These are phyloP conservation scores for Physella acuta DNA, from an alignment of 1,140 invertebrate species.

Conservation along the genomic window DNA sequence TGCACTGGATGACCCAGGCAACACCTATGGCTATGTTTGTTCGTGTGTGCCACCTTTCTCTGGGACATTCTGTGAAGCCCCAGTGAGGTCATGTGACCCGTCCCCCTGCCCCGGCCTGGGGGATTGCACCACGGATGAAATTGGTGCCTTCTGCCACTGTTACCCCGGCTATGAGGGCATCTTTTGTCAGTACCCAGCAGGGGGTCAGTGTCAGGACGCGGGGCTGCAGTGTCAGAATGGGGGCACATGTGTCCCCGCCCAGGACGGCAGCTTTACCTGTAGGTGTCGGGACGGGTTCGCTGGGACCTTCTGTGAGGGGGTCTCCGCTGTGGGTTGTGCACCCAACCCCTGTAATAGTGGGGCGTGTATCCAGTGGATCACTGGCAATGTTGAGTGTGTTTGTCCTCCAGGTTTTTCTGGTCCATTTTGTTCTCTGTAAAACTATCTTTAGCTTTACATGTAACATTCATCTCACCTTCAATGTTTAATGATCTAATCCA, in stretches of 20 bases:
- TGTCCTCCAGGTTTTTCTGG: constrained; percentile 8
- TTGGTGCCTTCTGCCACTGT: constrained; percentile 36
- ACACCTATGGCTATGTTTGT: background rate
- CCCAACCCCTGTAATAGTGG: constrained; percentile 6
- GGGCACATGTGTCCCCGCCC: constrained; percentile 21
- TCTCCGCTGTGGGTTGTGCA: background rate
- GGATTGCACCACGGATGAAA: constrained; percentile 31
- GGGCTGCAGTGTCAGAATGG: constrained; percentile 32
- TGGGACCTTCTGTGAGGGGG: constrained; percentile 9
- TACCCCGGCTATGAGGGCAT: constrained; percentile 30
- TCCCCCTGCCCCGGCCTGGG: constrained; percentile 36
- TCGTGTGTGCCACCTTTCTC: constrained; percentile 7
- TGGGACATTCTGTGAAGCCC: constrained; percentile 32
- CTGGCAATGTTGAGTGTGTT: background rate
- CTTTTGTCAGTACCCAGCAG: constrained; percentile 31
- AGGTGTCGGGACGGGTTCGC: constrained; percentile 27
- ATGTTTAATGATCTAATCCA: too few relatives aligned
- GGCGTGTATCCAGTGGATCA: background rate
- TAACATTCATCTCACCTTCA: too few relatives aligned
- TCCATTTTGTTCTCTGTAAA: background rate
- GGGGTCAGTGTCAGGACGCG: constrained; percentile 2
- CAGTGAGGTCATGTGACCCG: constrained; percentile 30
- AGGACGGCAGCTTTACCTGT: constrained; percentile 11
- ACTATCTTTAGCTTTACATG: too few relatives aligned
- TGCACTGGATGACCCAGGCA: background rate